phyloP scores from a whole-genome alignment of 1,140 invertebrate species.

The Drosophila eugracilis region DNA sequence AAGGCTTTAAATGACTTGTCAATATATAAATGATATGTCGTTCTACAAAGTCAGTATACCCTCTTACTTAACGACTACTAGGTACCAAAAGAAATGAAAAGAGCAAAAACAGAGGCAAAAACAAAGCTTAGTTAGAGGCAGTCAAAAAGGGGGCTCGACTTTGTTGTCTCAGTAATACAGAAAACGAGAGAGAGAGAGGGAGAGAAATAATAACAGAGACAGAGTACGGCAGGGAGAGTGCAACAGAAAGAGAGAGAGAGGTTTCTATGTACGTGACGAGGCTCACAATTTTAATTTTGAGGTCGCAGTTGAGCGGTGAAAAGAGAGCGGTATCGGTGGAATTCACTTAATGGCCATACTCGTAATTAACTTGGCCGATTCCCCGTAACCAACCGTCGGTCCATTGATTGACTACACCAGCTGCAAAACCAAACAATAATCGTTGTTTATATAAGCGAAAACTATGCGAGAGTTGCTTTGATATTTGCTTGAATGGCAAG shows the following conservation, averaged over 20 bases:
- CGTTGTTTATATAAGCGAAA: constrained; percentile 34
- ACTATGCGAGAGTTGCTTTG: constrained; percentile 5
- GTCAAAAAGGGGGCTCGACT: constrained; percentile 65
- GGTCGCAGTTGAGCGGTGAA: constrained; percentile 23
- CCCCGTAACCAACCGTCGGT: constrained; percentile 20
- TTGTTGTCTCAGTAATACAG: neutral
- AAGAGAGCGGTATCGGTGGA: constrained; percentile 2
- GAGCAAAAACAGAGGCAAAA: constrained; percentile 26
- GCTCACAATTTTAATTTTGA: constrained; percentile 42
- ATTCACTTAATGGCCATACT: constrained; percentile 27
- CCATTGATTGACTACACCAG: constrained; percentile 38
- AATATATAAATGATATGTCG: no score
- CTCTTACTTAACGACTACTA: neutral
- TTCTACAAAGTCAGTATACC: neutral
- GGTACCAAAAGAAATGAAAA: constrained; percentile 22
- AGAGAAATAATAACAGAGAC: constrained; percentile 17
- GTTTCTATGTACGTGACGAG: constrained; percentile 33
- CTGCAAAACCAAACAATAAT: constrained; percentile 40
- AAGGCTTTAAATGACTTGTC: no score
- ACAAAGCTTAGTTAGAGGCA: constrained; percentile 21
- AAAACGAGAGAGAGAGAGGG: neutral
- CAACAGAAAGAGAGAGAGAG: constrained; percentile 1
- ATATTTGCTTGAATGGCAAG: constrained; percentile 3
- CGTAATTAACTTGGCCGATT: constrained; percentile 50
- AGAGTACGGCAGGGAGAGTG: constrained; percentile 1